A percentile compares a stretch with the other conserved stretches of the same genome.
Evolutionary conservation across 1,140 invertebrate species (phyloP).

Genomic region (Dinoponera quadriceps): DNA sequence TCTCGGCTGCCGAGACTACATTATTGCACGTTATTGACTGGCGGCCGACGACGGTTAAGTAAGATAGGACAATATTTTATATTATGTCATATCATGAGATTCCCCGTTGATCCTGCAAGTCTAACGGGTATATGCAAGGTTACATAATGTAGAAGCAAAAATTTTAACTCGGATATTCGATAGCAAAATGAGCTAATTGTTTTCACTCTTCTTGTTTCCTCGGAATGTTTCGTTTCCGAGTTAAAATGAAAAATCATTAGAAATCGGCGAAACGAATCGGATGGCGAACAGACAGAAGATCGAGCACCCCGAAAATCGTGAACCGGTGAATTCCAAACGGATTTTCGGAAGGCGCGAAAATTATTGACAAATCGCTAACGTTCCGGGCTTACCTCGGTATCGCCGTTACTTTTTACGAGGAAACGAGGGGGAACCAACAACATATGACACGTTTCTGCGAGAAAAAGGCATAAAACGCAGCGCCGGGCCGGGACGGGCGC

Average conservation of each 20-base stretch:
- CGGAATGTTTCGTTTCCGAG: background rate
- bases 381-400: constrained; percentile 34
- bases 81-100: too few species aligned
- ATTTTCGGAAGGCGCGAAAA: constrained; percentile 15
- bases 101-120: too few species aligned
- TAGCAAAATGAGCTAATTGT: background rate
- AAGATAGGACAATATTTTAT: too few species aligned
- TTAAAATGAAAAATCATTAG: constrained; percentile 19
- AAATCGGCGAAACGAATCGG: constrained; percentile 15
- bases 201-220: background rate
- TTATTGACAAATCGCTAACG: constrained; percentile 66
- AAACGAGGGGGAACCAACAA: constrained; percentile 50
- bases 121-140: too few species aligned
- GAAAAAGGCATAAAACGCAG: constrained; percentile 81
- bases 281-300: background rate
- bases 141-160: too few species aligned
- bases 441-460: constrained; percentile 76
- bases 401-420: constrained; percentile 69
- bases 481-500: constrained; percentile 63
- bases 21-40: too few species aligned
- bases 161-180: too few species aligned
- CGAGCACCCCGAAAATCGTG: constrained; percentile 15
- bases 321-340: constrained; percentile 19
- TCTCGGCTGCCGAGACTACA: too few species aligned
- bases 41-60: too few species aligned